Conservation (phyloP, 2,797 vertebrate genomes). For the Hydrophis major region DNA sequence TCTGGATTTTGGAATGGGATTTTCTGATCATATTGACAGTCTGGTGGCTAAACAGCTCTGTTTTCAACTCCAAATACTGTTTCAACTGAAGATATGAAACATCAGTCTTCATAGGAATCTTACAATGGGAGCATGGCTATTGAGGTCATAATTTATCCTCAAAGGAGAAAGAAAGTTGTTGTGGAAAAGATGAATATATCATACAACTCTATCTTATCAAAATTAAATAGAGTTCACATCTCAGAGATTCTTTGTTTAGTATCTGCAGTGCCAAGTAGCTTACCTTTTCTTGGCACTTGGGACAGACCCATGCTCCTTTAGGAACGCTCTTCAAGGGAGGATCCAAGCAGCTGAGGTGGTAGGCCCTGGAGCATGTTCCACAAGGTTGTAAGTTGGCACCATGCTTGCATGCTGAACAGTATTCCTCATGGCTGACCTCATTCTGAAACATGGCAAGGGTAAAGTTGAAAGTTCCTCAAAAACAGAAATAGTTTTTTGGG, state of each 20-base stretch:
- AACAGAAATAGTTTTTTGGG: neutral
- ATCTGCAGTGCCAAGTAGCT: neutral
- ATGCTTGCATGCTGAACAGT: conserved; percentile 84
- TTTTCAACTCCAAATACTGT: neutral
- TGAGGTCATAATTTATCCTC: neutral
- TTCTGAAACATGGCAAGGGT: conserved; percentile 71
- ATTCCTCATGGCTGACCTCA: conserved; percentile 83
- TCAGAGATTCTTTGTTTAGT: neutral
- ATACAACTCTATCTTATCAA: neutral
- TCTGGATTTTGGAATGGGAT: neutral
- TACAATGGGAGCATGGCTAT: neutral
- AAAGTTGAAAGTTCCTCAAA: neutral
- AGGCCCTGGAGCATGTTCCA: conserved; percentile 86
- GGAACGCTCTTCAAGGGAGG: conserved; percentile 84
- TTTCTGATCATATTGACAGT: neutral
- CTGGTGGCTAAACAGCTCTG: neutral
- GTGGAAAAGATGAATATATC: neutral
- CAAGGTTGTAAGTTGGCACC: conserved; percentile 87
- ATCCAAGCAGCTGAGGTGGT: conserved; percentile 90
- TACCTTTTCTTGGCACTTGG: conserved; percentile 98
- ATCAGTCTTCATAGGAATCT: neutral
- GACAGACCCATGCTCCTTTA: conserved; percentile 91
- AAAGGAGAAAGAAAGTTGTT: neutral
- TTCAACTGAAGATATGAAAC: neutral
- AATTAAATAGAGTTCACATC: neutral